Conservation (phyloP, 2,797 vertebrate species). For the Microctenopoma lineatum region DNA sequence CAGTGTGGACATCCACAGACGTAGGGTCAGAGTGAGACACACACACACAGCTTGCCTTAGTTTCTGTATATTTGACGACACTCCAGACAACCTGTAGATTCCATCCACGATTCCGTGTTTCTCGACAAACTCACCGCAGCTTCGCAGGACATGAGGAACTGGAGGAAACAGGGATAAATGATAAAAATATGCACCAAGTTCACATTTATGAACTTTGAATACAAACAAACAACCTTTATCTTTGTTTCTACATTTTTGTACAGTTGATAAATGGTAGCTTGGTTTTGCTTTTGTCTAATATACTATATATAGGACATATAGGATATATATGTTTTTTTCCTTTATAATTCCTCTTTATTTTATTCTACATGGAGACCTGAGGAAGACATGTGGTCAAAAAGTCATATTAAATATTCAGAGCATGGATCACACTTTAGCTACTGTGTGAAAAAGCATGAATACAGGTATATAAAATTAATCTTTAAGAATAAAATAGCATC, state of each 20-base stretch:
- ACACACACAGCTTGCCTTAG: conserved; percentile 82
- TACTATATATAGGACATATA: background rate
- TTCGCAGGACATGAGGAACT: conserved; percentile 92
- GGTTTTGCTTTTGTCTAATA: background rate
- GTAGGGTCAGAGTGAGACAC: background rate
- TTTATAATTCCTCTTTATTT: background rate
- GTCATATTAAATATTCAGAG: too few species aligned
- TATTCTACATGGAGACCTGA: background rate
- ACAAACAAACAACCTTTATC: background rate
- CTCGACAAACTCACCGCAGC: conserved; percentile 93
- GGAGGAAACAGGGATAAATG: background rate
- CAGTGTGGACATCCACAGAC: background rate
- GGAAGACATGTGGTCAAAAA: too few species aligned
- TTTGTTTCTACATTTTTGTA: background rate
- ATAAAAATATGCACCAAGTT: background rate
- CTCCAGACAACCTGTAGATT: conserved; percentile 94
- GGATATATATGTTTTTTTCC: too few species aligned
- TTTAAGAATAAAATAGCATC: background rate
- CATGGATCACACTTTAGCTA: too few species aligned
- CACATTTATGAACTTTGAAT: background rate
- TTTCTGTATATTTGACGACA: conserved; percentile 95
- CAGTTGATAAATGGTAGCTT: background rate
- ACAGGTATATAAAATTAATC: background rate
- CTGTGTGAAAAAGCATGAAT: too few species aligned
- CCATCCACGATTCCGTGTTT: conserved; percentile 92